Percentiles rank a stretch among this genome's conserved stretches.
These are phyloP conservation scores for Synergus japonicus DNA, from an alignment of 2,888 invertebrate species.

Conservation along the genomic window DNA sequence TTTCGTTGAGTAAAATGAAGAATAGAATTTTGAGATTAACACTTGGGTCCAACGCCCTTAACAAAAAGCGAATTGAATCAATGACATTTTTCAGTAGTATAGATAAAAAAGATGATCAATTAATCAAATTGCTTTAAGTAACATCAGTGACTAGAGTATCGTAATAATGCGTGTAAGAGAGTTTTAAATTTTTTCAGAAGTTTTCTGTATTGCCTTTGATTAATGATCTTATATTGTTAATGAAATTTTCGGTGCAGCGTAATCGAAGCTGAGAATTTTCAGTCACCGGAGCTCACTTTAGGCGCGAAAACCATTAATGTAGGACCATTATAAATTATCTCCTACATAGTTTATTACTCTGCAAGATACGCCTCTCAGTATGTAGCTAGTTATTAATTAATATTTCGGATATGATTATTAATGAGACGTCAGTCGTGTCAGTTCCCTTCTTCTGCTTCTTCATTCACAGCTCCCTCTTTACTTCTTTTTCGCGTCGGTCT, in stretches of 20 bases:
- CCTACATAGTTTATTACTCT: constrained; percentile 24
- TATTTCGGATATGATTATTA: constrained; percentile 50
- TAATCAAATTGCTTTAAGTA: neutral
- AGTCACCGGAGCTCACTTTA: constrained; percentile 22
- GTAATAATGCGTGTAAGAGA: neutral
- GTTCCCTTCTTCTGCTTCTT: constrained; percentile 38
- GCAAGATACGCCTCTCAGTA: constrained; percentile 18
- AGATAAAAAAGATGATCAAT: neutral
- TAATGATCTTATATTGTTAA: constrained; percentile 30
- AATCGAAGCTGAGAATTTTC: constrained; percentile 34
- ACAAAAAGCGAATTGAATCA: too few relatives aligned
- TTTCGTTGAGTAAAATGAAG: too few relatives aligned
- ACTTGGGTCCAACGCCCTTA: too few relatives aligned
- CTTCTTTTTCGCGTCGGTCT: constrained; percentile 36
- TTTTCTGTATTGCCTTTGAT: constrained; percentile 1
- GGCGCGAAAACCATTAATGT: constrained; percentile 35
- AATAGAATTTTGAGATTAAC: too few relatives aligned
- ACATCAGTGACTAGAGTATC: neutral
- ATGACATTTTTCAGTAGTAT: neutral
- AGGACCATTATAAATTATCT: constrained; percentile 44
- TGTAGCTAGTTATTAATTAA: constrained; percentile 45
- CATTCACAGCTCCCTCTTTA: constrained; percentile 30
- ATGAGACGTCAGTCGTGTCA: constrained; percentile 44
- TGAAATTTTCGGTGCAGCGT: constrained; percentile 30
- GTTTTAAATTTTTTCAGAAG: neutral